These are phyloP conservation scores for Phylloscopus collybita DNA, from an alignment of 2,797 vertebrate species.

Conservation along the genomic window DNA sequence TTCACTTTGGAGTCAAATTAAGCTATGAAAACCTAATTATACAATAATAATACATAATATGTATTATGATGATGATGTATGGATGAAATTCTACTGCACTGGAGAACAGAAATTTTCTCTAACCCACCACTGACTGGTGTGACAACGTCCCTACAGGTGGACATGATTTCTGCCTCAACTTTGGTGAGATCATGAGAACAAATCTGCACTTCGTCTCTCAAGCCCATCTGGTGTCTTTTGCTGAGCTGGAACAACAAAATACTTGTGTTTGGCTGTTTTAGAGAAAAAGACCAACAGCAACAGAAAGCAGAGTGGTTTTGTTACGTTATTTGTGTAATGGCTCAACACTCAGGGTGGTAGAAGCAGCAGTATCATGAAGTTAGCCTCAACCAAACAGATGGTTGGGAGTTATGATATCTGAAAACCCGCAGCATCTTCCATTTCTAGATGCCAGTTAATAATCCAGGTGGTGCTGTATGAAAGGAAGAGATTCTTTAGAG, in stretches of 20 bases:
- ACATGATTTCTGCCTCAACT: not conserved
- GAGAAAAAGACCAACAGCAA: constrained; percentile 32
- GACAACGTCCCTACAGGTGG: not conserved
- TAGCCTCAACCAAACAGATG: constrained; percentile 62
- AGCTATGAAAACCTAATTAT: not conserved
- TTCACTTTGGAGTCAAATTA: not conserved
- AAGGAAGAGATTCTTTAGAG: constrained; percentile 30
- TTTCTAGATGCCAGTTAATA: constrained; percentile 49
- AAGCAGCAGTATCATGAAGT: constrained; percentile 18
- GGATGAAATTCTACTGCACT: not conserved
- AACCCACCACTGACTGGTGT: not conserved
- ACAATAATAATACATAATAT: not conserved
- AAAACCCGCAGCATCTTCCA: constrained; percentile 19
- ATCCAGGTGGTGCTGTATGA: constrained; percentile 44
- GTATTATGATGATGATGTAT: not conserved
- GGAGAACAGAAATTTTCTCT: not conserved
- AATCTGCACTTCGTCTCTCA: not conserved
- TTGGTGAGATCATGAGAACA: constrained; percentile 30
- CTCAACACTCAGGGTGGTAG: constrained; percentile 22
- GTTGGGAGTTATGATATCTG: constrained; percentile 55
- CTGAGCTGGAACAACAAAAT: not conserved
- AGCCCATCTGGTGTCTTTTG: not conserved
- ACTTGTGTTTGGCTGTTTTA: constrained; percentile 19
- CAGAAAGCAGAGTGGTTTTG: constrained; percentile 35
- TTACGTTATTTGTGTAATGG: constrained; percentile 51